Conservation (phyloP, 2,797 vertebrate species). For the Chaenodraco wilsoni region DNA sequence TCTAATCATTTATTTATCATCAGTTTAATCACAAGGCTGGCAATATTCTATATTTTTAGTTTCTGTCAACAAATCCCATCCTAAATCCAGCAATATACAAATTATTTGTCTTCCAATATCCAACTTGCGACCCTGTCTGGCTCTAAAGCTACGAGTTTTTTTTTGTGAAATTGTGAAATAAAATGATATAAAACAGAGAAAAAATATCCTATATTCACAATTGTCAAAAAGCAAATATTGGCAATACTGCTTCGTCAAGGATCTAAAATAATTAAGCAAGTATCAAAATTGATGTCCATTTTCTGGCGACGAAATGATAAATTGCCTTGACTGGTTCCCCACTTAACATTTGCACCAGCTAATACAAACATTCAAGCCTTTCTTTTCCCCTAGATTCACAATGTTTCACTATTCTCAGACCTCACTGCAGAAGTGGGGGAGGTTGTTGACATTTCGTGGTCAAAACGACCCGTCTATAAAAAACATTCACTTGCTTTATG, state of each 20-base stretch:
- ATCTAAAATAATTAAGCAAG: background rate
- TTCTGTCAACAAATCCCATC: background rate
- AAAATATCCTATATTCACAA: background rate
- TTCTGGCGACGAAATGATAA: background rate
- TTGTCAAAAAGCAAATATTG: background rate
- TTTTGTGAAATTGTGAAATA: background rate
- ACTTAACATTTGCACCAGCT: background rate
- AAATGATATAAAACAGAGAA: background rate
- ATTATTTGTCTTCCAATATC: background rate
- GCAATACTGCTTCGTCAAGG: background rate
- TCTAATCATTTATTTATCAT: constrained; percentile 7
- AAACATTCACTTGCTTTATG: background rate
- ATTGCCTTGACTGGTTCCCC: background rate
- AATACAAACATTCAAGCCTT: background rate
- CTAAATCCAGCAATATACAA: background rate
- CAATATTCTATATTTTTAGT: background rate
- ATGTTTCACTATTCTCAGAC: constrained; percentile 43
- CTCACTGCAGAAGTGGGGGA: constrained; percentile 70
- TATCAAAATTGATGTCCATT: background rate
- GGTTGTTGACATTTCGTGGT: constrained; percentile 73
- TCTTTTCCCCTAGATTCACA: constrained; percentile 56
- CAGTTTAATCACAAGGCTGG: background rate
- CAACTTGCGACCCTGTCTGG: background rate
- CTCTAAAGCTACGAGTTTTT: background rate
- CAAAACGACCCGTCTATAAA: background rate